phyloP scores from a whole-genome alignment of 2,113 vertebrate species.

The Struthidea cinerea region DNA sequence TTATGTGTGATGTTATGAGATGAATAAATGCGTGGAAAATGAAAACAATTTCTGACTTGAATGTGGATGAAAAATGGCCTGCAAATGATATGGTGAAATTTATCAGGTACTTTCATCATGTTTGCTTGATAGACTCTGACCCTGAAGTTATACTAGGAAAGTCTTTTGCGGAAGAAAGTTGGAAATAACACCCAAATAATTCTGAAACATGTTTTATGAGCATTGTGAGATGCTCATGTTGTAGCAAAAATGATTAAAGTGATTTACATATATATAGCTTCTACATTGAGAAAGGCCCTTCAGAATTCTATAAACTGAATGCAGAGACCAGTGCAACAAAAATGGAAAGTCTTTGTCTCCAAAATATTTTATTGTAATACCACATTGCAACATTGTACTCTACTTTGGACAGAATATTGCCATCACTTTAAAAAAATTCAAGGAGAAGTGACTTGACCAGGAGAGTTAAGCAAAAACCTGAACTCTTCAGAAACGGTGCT shows the following conservation, averaged over 20 bases:
- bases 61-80: background rate
- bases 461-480: background rate
- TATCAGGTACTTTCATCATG: background rate
- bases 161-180: background rate
- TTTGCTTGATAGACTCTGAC: background rate
- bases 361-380: background rate
- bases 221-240: background rate
- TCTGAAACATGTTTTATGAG: background rate
- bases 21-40: background rate
- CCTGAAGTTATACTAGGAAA: background rate
- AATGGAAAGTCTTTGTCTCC: background rate
- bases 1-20: background rate
- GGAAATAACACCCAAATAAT: background rate
- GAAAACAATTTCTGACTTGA: background rate
- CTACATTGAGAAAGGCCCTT: background rate
- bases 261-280: slow-evolving; percentile 45
- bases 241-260: slow-evolving; percentile 1
- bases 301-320: background rate
- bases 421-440: background rate
- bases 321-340: background rate
- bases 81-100: background rate
- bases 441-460: background rate
- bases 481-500: background rate
- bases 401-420: background rate
- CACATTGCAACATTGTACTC: background rate